A percentile compares a stretch with the other conserved stretches of the same genome.
Conservation (phyloP, 2,888 invertebrate genomes). For the Geophilus truncorum region DNA sequence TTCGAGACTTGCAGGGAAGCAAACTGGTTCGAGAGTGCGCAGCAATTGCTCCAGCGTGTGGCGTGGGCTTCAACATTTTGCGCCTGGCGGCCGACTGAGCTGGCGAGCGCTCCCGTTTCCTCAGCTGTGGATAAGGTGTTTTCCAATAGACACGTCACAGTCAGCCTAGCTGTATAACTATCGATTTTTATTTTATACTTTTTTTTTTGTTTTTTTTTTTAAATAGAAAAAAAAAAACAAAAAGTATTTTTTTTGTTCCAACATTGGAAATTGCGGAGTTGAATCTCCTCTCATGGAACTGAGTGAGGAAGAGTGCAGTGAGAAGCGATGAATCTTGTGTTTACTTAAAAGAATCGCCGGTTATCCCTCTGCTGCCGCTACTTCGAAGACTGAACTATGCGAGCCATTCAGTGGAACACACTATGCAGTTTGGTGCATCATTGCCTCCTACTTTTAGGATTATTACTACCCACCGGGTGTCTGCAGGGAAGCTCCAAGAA, state of each 20-base stretch:
- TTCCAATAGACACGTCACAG: not conserved
- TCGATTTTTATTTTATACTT: not conserved
- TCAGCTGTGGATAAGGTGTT: not conserved
- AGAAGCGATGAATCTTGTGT: not conserved
- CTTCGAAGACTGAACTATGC: not conserved
- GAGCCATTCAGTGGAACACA: constrained; percentile 8
- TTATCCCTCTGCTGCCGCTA: not conserved
- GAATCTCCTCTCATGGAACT: not conserved
- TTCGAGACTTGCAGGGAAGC: not conserved
- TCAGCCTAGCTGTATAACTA: not conserved
- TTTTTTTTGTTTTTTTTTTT: not conserved
- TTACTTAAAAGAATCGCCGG: not conserved
- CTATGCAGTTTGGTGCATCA: constrained; percentile 3
- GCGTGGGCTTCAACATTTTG: not conserved
- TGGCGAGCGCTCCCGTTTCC: not conserved
- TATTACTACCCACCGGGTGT: not conserved
- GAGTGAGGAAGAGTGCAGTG: not conserved
- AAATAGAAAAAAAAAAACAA: not conserved
- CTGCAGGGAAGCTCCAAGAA: not conserved
- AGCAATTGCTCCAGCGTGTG: not conserved
- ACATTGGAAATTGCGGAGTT: too few relatives aligned
- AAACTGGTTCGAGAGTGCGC: not conserved
- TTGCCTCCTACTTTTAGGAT: constrained; percentile 4
- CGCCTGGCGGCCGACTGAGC: not conserved
- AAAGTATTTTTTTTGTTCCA: not conserved